These are phyloP conservation scores for Brachylomia viminalis DNA, from an alignment of 2,888 invertebrate species.

Conservation along the genomic window DNA sequence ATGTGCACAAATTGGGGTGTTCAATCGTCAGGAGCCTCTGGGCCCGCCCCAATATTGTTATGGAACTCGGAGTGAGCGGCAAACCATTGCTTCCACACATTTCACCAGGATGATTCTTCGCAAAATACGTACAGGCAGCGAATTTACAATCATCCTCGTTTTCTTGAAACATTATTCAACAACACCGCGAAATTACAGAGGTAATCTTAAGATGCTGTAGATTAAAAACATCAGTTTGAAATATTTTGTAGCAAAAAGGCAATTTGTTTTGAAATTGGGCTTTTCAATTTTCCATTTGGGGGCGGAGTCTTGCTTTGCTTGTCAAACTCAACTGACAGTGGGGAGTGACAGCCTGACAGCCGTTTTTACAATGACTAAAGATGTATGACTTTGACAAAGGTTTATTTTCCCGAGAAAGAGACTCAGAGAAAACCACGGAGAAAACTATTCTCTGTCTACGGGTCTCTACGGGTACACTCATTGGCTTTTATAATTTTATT, in stretches of 20 bases:
- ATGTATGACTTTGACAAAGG: background rate
- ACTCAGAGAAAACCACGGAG: too few relatives aligned
- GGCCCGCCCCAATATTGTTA: constrained; percentile 97
- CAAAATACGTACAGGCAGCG: constrained; percentile 97
- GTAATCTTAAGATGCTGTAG: background rate
- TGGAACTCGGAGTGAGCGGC: constrained; percentile 98
- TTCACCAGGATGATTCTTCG: constrained; percentile 96
- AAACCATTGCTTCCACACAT: constrained; percentile 98
- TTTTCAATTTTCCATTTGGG: constrained; percentile 22
- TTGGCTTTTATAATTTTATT: too few relatives aligned
- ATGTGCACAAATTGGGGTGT: constrained; percentile 96
- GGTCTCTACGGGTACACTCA: too few relatives aligned
- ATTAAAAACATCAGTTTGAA: background rate
- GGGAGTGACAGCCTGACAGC: background rate
- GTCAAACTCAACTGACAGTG: constrained; percentile 4
- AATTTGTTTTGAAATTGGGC: constrained; percentile 33
- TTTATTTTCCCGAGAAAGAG: background rate
- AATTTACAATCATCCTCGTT: constrained; percentile 87
- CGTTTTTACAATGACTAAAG: too few relatives aligned
- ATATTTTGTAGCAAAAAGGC: background rate
- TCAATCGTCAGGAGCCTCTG: constrained; percentile 95
- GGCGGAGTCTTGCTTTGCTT: constrained; percentile 11
- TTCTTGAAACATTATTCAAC: constrained; percentile 70
- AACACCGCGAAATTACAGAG: background rate
- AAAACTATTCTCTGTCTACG: too few relatives aligned